These are phyloP conservation scores for Catamblyrhynchus diadema DNA, from an alignment of 2,797 vertebrate species.

Conservation along the genomic window DNA sequence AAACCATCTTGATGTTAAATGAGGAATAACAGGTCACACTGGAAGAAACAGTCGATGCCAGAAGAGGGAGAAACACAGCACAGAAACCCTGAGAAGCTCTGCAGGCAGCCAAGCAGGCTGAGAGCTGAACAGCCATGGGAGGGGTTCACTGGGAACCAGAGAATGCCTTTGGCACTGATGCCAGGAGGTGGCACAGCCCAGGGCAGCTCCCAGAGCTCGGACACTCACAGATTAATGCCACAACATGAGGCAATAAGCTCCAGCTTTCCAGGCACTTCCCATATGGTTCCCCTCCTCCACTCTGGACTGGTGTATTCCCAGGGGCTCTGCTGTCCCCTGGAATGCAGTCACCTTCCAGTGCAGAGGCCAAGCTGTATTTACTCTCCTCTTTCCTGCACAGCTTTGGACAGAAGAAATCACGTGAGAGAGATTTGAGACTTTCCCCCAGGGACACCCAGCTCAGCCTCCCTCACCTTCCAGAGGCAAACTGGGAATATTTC, in stretches of 20 bases:
- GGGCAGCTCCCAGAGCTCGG: background rate
- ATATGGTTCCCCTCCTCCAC: background rate
- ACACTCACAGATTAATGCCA: background rate
- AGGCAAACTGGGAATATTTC: background rate
- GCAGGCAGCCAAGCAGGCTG: background rate
- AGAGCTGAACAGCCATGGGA: background rate
- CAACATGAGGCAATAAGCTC: rapidly evolving
- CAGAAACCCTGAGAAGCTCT: background rate
- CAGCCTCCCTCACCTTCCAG: background rate
- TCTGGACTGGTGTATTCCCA: background rate
- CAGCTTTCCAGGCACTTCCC: background rate
- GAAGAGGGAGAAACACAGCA: background rate
- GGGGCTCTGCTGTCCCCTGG: background rate
- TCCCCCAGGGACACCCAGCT: background rate
- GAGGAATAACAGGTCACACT: background rate
- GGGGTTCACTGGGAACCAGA: background rate
- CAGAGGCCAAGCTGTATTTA: background rate
- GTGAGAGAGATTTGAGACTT: background rate
- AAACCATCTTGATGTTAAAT: background rate
- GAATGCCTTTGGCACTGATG: rapidly evolving
- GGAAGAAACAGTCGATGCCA: background rate
- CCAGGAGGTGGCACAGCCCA: background rate
- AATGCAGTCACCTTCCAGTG: background rate
- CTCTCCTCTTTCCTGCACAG: background rate
- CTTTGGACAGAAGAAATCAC: background rate